Percentiles rank a stretch among this genome's conserved stretches.
These are phyloP conservation scores for Pseudomugil tenellus DNA, from an alignment of 2,797 vertebrate genomes.

Conservation along the genomic window DNA sequence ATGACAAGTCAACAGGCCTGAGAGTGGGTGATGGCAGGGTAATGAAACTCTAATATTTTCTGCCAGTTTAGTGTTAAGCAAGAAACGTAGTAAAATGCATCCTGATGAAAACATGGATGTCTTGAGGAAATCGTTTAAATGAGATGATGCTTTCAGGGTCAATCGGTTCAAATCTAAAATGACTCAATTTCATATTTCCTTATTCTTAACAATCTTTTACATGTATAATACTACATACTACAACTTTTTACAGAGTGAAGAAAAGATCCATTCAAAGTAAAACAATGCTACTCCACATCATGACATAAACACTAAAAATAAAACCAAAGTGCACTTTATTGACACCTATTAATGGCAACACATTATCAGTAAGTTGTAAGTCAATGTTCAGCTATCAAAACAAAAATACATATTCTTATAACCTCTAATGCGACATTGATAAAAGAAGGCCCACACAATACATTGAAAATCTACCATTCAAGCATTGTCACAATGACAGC, in stretches of 20 bases:
- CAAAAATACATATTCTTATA: background rate
- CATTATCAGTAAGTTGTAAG: no score
- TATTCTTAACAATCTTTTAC: background rate
- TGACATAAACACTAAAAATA: no score
- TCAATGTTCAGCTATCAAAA: background rate
- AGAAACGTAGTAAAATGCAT: conserved; percentile 17
- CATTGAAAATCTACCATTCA: background rate
- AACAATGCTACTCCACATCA: background rate
- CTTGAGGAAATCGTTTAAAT: conserved; percentile 9
- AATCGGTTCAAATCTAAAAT: background rate
- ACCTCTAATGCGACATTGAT: background rate
- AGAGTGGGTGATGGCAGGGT: conserved; percentile 61
- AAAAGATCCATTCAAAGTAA: background rate
- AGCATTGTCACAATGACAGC: no score
- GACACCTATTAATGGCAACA: no score
- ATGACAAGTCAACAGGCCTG: conserved; percentile 73
- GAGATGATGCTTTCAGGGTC: background rate
- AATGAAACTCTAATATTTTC: conserved; percentile 58
- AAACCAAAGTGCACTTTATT: no score
- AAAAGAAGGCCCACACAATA: background rate
- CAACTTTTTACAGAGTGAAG: background rate
- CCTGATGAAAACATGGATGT: background rate
- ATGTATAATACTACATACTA: no score
- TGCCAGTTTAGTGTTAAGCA: conserved; percentile 35
- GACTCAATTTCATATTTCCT: background rate